Percentiles rank a stretch among this genome's conserved stretches.
Evolutionary conservation across 1,140 invertebrate genomes (phyloP).

Genomic region (Temnothorax longispinosus): DNA sequence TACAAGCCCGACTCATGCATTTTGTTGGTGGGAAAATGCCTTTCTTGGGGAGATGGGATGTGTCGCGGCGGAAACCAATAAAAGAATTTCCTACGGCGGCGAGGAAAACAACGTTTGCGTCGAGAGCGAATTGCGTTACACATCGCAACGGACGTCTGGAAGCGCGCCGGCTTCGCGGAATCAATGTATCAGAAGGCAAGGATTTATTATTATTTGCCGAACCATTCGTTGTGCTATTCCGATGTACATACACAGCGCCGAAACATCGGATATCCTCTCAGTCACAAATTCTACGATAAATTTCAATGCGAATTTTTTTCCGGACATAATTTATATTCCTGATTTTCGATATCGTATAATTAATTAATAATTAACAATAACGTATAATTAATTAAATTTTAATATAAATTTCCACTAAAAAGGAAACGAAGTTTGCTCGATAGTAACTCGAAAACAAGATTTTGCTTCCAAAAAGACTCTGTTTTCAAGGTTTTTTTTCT

Average conservation of each 20-base stretch:
- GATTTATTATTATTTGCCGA: slow-evolving; percentile 60
- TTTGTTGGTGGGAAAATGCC: slow-evolving; percentile 61
- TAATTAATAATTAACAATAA: not conserved
- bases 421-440: not conserved
- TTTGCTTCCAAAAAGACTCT: not conserved
- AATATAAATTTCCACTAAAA: not conserved
- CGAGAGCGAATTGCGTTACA: slow-evolving; percentile 39
- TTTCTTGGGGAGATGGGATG: slow-evolving; percentile 47
- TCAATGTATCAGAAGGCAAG: slow-evolving; percentile 30
- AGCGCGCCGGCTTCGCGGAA: slow-evolving; percentile 15
- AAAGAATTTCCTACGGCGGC: slow-evolving; percentile 48
- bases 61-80: slow-evolving; percentile 51
- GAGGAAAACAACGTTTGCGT: slow-evolving; percentile 31
- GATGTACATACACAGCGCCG: not conserved
- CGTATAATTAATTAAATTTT: not conserved
- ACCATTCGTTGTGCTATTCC: not conserved
- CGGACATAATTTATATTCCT: not conserved
- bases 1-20: slow-evolving; percentile 30
- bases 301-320: not conserved
- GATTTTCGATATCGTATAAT: not conserved
- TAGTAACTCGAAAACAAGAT: not conserved
- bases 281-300: not conserved
- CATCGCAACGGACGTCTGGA: slow-evolving; percentile 27
- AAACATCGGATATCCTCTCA: not conserved
- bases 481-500: not conserved